Evolutionary conservation across 2,888 invertebrate genomes (phyloP).

Genomic region (Anodontia alba): DNA sequence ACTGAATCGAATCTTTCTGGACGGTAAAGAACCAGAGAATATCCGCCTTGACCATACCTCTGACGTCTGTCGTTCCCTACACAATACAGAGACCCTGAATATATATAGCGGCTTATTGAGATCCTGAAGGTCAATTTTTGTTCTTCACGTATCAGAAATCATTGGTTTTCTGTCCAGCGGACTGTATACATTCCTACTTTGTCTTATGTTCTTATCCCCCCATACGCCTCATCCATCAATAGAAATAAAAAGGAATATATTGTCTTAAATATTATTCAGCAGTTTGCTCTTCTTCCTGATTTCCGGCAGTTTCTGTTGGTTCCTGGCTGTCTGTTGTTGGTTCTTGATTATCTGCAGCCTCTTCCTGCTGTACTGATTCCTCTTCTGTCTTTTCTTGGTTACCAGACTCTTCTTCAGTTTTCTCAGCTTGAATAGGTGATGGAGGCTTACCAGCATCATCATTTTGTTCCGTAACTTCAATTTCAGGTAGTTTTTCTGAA

Average conservation of each 20-base stretch:
- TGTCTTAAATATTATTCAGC: constrained; percentile 17
- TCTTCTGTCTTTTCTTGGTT: constrained; percentile 40
- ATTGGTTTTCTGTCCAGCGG: no score
- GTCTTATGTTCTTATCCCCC: no score
- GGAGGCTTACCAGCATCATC: constrained; percentile 51
- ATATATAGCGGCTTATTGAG: no score
- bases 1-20: no score
- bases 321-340: constrained; percentile 21
- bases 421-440: constrained; percentile 56
- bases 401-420: constrained; percentile 40
- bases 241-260: neutral
- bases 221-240: no score
- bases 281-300: constrained; percentile 38
- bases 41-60: no score
- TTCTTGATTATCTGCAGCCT: constrained; percentile 21
- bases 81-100: no score
- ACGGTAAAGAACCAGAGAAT: no score
- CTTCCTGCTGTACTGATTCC: constrained; percentile 41
- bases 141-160: no score
- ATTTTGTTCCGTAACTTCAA: constrained; percentile 34
- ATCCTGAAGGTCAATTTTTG: no score
- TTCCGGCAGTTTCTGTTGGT: constrained; percentile 40
- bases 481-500: constrained; percentile 41
- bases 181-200: no score
- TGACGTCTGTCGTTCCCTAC: no score